phyloP scores from a whole-genome alignment of 1,140 invertebrate genomes.

The Tigriopus japonicus region DNA sequence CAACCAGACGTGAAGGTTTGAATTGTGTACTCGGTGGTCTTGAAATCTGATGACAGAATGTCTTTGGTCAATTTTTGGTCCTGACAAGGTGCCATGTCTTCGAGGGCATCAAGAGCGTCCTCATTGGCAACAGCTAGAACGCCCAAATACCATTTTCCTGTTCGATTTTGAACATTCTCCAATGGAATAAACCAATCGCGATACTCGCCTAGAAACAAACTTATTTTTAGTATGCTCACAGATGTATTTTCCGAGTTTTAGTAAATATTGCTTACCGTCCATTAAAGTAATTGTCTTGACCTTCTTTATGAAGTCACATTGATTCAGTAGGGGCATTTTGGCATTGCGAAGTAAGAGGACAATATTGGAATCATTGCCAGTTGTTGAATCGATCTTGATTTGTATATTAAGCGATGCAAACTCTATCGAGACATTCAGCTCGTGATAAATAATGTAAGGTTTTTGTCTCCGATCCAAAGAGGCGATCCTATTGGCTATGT shows the following conservation, averaged over 20 bases:
- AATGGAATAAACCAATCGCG: too few relatives aligned
- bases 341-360: background rate
- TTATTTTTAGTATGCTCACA: too few relatives aligned
- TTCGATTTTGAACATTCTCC: background rate
- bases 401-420: conserved; percentile 1
- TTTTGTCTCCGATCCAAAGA: background rate
- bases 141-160: conserved; percentile 13
- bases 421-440: background rate
- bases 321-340: background rate
- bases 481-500: background rate
- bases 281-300: too few relatives aligned
- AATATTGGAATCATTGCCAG: background rate
- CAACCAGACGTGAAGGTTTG: conserved; percentile 23
- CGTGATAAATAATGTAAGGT: conserved; percentile 7
- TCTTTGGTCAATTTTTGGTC: background rate
- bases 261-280: too few relatives aligned
- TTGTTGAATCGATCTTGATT: background rate
- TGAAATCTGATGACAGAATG: background rate
- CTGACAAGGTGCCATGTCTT: background rate
- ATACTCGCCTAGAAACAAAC: too few relatives aligned
- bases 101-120: background rate
- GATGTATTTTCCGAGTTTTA: too few relatives aligned
- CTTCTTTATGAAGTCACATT: conserved; percentile 9
- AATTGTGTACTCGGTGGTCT: background rate
- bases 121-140: background rate